Evolutionary conservation across 2,888 invertebrate species (phyloP), one percentile per base, ranked within the genome.

Genomic region (Sipunculus nudus): DNA sequence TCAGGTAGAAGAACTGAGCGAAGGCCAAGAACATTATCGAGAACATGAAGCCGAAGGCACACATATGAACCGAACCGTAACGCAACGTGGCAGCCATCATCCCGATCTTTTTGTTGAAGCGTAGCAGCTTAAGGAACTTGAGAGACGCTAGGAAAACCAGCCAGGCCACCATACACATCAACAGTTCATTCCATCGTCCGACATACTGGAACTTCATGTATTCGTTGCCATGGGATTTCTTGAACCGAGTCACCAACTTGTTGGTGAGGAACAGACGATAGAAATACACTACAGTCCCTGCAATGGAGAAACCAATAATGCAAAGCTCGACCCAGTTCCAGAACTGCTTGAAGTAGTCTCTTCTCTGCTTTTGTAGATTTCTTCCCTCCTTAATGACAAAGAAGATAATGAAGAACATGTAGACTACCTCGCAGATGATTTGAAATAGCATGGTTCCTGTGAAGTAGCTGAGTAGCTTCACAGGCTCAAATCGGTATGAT

Each of bases 71-170:
- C 23, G 77, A 71, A 3, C 78, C 75, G 60, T 75, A 71, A 45
- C 68, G 64, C 48, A 84, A 69, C 0, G 82, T 81, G 26, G 77
- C 67, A 1, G 79, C 77, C 55, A 83, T 65, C 62, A 81, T 58
- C 35, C 76, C 76, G 38, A 59, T 59, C 3, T 53, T 16, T 6
- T 35, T 19, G 48, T 59, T 59, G 39, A 59, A 59, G 58, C 85
- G 75, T 31, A 87, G 76, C 23, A 87, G 76, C 61, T 84, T 83
- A 55, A 85, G 77, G 76, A 87, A 86, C 73, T 86, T 86, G 60
- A 87, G 73, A 5, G 85, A 84, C 25, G 83, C 82, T 40, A 85
- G 78, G 76, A 86, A 87, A 35, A 85, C 84, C 19, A 85, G 75
- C 70, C 82, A 82, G 19, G 84, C 85, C 26, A 86, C 76, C 63